Base-by-base conservation (phyloP, 2,113 vertebrate genomes). In the Sinocyclocheilus rhinocerous region DNA sequence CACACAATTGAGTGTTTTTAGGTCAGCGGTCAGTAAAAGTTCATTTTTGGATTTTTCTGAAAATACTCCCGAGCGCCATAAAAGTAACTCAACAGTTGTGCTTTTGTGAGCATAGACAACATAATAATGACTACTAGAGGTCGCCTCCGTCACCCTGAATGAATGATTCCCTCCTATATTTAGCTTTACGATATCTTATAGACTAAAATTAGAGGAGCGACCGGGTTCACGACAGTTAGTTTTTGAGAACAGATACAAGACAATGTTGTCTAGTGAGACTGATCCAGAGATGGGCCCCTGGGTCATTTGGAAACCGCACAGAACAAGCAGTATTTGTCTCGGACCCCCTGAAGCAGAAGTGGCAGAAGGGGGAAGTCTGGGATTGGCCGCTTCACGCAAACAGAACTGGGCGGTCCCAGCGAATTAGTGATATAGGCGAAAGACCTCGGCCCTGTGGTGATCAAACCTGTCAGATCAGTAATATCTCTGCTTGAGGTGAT, bases 401-500 rank as follows among this genome's bases (percentile, higher is more conserved):
- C 87, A 93, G 93, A 90, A 92, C 83, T 90, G 91, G 93, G 94
- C 87, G 91, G 92, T 89, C 88, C 89, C 77, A 85, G 88, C 92
- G 90, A 94, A 94, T 95, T 92, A 93, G 94, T 92, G 93, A 95
- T 93, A 93, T 85, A 93, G 81, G 72, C 88, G 92, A 93, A 93
- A 92, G 89, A 92, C 92, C 93, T 91, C 92, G 90, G 92, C 95
- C 93, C 92, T 94, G 92, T 93, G 90, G 92, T 95, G 94, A 96
- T 95, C 95, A 96, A 95, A 96, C 94, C 94, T 91, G 85, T 50
- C 83, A 84, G 75, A 91, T 89, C 86, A 92, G 94, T 94, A 94
- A 95, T 95, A 94, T 89, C 91, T 93, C 91, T 93, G 91, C 96
- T 96, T 96, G 95, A 97, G 95, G 95, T 95, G 93, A 94, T 94